phyloP scores from a whole-genome alignment of 2,888 invertebrate species.

The Phortica magna region DNA sequence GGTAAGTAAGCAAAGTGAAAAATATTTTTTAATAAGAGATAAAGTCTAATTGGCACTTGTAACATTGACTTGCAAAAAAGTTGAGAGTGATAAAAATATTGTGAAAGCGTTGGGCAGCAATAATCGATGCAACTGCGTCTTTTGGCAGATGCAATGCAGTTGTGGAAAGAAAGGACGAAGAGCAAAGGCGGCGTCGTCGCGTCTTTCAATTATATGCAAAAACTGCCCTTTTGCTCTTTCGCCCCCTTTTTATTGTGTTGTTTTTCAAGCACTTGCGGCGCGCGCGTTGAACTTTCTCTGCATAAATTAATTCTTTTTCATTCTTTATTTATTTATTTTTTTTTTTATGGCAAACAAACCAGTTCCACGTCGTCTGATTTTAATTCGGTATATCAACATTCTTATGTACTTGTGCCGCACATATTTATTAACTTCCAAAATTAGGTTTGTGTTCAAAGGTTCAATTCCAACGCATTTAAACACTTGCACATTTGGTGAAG shows the following conservation, averaged over 20 bases:
- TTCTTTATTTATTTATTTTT: not conserved
- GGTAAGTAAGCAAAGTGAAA: constrained; percentile 49
- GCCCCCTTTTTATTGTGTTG: constrained; percentile 27
- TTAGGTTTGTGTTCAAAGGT: not conserved
- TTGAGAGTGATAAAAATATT: no score
- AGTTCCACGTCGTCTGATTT: not conserved
- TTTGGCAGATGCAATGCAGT: constrained; percentile 35
- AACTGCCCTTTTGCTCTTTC: constrained; percentile 42
- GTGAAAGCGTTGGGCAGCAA: not conserved
- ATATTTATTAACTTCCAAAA: no score
- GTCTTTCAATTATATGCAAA: constrained; percentile 49
- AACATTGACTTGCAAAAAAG: no score
- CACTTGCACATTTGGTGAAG: not conserved
- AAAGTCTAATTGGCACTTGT: no score
- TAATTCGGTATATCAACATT: no score
- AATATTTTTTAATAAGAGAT: not conserved
- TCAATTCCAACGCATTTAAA: not conserved
- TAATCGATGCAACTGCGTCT: not conserved
- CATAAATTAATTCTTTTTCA: not conserved
- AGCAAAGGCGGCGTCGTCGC: no score
- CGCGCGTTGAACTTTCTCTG: constrained; percentile 63
- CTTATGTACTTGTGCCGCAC: no score
- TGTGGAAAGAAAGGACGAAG: not conserved
- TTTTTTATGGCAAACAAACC: not conserved
- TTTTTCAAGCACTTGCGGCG: constrained; percentile 30